Base-by-base conservation (phyloP, 1,140 invertebrate species). In the Magallana ariakensis region DNA sequence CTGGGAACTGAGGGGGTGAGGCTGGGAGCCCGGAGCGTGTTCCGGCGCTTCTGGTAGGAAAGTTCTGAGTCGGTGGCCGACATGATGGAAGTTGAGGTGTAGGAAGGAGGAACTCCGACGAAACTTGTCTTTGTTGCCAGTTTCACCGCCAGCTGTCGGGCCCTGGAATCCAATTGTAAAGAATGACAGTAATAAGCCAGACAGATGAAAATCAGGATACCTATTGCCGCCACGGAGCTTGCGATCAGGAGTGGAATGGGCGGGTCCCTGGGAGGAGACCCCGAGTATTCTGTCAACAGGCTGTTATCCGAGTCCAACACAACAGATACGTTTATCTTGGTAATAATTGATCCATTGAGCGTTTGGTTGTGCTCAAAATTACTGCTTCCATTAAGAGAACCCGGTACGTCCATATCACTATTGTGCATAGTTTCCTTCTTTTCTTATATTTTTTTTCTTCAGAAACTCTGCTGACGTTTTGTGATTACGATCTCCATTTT, bases 121-220 rank as follows among this genome's bases (percentile, higher is more conserved):
- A 86, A 57, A 56, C 70, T 57, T 70, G 85, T 80, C 56, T 66
- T 55, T 46, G 88, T 70, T 1, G 89, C 87, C 60, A 88, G 81
- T 70, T 88, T 90, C 6, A 89, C 85, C 0, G 89, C 88, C 16
- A 90, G 33, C 85, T 90, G 84, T 80, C 89, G 66, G 19, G 89
- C 89, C 16, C 89, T 62, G 13, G 87, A 84, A 70, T 90, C 89
- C 19, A 90, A 54, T 16, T 90, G 89, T 9, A 83, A 16, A 19
- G 89, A 86, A 80, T 90, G 89, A 83, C 89, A 90, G 58, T 90
- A 90, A 56, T 90, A 90, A 5, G 89, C 89, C n/a, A 90, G 56
- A 70, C 89, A 90, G 1, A 90, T 86, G 16, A 90, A 89, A 57
- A 90, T 87, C 19, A 90, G 70, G 55, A 90, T 90, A 26, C 86